Evolutionary conservation across 2,888 invertebrate genomes (phyloP).

Genomic region (Neoscelio sp.): DNA sequence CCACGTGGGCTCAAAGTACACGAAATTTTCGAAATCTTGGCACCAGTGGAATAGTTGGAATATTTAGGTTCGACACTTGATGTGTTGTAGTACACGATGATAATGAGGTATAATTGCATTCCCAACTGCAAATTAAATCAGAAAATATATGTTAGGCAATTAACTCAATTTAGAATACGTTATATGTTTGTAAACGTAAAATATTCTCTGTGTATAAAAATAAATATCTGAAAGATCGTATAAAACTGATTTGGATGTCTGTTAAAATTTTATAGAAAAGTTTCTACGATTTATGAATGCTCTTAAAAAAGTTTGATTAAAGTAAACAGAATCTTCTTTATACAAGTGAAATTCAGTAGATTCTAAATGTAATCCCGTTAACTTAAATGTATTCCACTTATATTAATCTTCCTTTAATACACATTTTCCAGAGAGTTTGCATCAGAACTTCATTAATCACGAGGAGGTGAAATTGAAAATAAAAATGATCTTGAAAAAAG

Average conservation of each 20-base stretch:
- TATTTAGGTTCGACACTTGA: slow-evolving; percentile 21
- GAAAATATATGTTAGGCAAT: slow-evolving; percentile 3
- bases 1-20: slow-evolving; percentile 31
- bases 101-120: slow-evolving; percentile 37
- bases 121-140: background rate
- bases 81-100: slow-evolving; percentile 2
- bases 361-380: slow-evolving; percentile 9
- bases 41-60: slow-evolving; percentile 12
- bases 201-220: slow-evolving; percentile 13
- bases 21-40: slow-evolving; percentile 41
- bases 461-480: too few species aligned
- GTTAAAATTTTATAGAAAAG: background rate
- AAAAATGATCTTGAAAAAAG: too few species aligned
- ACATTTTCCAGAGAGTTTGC: background rate
- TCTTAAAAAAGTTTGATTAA: background rate
- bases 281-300: background rate
- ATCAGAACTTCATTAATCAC: too few species aligned
- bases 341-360: slow-evolving; percentile 10
- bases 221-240: slow-evolving; percentile 15
- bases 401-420: slow-evolving; percentile 9
- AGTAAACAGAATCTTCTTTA: slow-evolving; percentile 11
- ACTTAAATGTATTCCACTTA: slow-evolving; percentile 5
- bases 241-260: slow-evolving; percentile 11
- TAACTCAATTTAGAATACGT: slow-evolving; percentile 21
- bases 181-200: too few species aligned